Conservation (phyloP, 2,797 vertebrate genomes). For the Lemur catta region DNA sequence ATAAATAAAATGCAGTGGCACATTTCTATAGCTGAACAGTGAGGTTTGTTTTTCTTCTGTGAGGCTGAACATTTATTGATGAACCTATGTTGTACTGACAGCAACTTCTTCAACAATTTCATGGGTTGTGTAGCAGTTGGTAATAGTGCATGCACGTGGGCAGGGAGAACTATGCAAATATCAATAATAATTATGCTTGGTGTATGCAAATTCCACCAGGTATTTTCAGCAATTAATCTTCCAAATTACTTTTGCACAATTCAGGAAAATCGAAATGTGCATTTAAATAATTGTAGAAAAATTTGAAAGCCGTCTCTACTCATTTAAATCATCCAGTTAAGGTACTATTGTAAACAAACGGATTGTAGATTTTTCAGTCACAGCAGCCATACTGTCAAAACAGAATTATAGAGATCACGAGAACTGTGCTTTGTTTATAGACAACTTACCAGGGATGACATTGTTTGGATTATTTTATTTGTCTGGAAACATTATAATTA, state of each 20-base stretch:
- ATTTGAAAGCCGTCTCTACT: constrained; percentile 74
- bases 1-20: constrained; percentile 75
- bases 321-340: constrained; percentile 75
- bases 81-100: constrained; percentile 77
- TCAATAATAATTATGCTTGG: constrained; percentile 80
- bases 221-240: constrained; percentile 82
- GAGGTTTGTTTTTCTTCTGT: constrained; percentile 72
- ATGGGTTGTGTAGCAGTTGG: constrained; percentile 75
- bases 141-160: constrained; percentile 72
- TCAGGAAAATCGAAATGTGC: constrained; percentile 77
- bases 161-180: constrained; percentile 80
- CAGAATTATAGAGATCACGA: constrained; percentile 58
- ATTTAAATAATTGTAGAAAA: constrained; percentile 81
- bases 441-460: constrained; percentile 42
- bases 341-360: constrained; percentile 78
- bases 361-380: constrained; percentile 70
- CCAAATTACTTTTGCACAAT: constrained; percentile 82
- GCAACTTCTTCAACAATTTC: constrained; percentile 76
- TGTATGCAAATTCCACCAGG: constrained; percentile 81
- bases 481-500: constrained; percentile 41
- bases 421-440: constrained; percentile 57
- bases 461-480: constrained; percentile 52
- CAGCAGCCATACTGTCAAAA: constrained; percentile 76
- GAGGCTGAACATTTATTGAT: constrained; percentile 81
- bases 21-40: constrained; percentile 71